Evolutionary conservation across 2,888 invertebrate genomes (phyloP).

Genomic region (Macropis europaea): DNA sequence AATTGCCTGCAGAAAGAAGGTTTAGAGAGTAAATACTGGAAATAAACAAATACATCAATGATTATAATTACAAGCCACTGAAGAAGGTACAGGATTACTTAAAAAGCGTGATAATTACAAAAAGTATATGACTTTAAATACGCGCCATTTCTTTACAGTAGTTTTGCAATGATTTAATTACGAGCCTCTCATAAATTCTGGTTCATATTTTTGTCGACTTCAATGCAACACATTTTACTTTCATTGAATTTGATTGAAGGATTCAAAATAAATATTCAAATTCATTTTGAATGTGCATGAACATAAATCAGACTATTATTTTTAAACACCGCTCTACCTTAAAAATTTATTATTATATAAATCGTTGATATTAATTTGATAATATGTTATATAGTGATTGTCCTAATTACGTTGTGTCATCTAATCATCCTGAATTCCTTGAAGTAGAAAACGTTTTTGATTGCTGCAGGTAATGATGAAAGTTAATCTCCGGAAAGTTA

Average conservation of each 20-base stretch:
- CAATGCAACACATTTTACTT: background rate
- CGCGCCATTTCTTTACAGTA: background rate
- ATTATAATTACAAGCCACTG: background rate
- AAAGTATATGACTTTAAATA: slow-evolving; percentile 5
- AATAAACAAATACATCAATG: background rate
- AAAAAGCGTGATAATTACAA: slow-evolving; percentile 11
- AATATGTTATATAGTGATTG: too few species aligned
- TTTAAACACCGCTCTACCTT: too few species aligned
- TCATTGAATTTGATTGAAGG: background rate
- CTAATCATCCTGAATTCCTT: too few species aligned
- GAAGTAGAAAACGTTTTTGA: too few species aligned
- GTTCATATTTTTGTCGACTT: background rate
- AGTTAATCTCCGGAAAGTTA: too few species aligned
- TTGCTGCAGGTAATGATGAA: too few species aligned
- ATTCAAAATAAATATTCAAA: slow-evolving; percentile 7
- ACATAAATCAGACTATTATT: too few species aligned
- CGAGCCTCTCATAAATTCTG: slow-evolving; percentile 35
- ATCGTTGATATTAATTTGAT: too few species aligned
- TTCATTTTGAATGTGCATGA: too few species aligned
- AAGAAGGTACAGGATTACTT: background rate
- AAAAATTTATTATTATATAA: too few species aligned
- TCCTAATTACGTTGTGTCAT: too few species aligned
- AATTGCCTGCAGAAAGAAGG: too few species aligned
- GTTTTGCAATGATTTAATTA: slow-evolving; percentile 38
- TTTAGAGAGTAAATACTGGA: background rate